These are phyloP conservation scores for Zaprionus davidi DNA, from an alignment of 1,140 invertebrate species.

Conservation along the genomic window DNA sequence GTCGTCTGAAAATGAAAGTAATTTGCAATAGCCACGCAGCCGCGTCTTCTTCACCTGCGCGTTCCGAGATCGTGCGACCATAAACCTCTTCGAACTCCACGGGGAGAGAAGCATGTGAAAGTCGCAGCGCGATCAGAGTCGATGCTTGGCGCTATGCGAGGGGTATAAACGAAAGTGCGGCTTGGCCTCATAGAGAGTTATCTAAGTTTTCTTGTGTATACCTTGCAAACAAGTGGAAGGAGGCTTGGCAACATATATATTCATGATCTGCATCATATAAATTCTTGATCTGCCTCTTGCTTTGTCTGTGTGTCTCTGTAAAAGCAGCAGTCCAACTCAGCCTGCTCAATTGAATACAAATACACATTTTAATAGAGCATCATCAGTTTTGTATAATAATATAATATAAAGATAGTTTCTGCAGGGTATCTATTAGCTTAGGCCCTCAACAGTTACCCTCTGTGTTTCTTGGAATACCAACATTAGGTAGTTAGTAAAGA, in stretches of 20 bases:
- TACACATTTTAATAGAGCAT: background rate
- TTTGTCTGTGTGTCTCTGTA: background rate
- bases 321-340: background rate
- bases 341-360: background rate
- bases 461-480: background rate
- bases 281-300: background rate
- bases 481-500: background rate
- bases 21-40: constrained; percentile 70
- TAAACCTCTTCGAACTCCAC: constrained; percentile 47
- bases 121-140: constrained; percentile 28
- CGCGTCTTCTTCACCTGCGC: constrained; percentile 59
- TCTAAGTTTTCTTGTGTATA: constrained; percentile 13
- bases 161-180: constrained; percentile 32
- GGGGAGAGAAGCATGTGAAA: constrained; percentile 46
- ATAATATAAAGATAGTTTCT: background rate
- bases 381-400: background rate
- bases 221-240: background rate
- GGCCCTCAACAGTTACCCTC: background rate
- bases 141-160: background rate
- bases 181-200: constrained; percentile 53
- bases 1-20: constrained; percentile 72
- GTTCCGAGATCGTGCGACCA: constrained; percentile 61
- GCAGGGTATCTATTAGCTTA: background rate
- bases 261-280: background rate
- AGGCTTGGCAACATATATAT: background rate